Conservation (phyloP, 2,797 vertebrate genomes). For the Caiman crocodilus region DNA sequence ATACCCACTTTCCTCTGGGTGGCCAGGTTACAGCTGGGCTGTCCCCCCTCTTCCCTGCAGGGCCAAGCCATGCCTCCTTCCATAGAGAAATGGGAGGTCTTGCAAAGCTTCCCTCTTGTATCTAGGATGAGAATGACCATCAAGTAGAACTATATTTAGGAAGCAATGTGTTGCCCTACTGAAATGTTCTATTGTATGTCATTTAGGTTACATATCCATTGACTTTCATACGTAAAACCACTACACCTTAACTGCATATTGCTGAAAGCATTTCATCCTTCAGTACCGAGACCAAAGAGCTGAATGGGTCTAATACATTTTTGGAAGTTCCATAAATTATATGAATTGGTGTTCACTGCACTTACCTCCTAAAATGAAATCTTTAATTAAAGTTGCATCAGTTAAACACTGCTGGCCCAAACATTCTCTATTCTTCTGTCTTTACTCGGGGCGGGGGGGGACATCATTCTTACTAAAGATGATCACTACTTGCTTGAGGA, state of each 20-base stretch:
- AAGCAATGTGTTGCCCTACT: neutral
- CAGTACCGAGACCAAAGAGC: neutral
- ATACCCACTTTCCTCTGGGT: no score
- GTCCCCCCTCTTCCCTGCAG: no score
- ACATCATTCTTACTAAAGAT: neutral
- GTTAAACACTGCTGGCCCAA: neutral
- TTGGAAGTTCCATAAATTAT: rapidly evolving
- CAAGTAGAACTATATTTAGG: neutral
- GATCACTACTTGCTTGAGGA: neutral
- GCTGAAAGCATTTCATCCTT: neutral
- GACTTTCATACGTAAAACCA: neutral
- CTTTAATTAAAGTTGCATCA: neutral
- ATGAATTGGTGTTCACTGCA: rapidly evolving
- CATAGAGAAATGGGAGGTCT: neutral
- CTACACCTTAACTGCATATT: neutral
- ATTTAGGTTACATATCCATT: no score
- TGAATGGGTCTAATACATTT: no score
- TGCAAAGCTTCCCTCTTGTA: neutral
- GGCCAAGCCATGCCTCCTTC: no score
- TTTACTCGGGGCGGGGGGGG: no score
- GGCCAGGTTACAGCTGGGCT: no score
- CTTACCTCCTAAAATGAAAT: neutral
- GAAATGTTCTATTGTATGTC: neutral
- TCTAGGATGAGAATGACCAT: neutral
- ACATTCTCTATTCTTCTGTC: neutral